phyloP scores from a whole-genome alignment of 2,797 vertebrate species.

The Anguilla anguilla region DNA sequence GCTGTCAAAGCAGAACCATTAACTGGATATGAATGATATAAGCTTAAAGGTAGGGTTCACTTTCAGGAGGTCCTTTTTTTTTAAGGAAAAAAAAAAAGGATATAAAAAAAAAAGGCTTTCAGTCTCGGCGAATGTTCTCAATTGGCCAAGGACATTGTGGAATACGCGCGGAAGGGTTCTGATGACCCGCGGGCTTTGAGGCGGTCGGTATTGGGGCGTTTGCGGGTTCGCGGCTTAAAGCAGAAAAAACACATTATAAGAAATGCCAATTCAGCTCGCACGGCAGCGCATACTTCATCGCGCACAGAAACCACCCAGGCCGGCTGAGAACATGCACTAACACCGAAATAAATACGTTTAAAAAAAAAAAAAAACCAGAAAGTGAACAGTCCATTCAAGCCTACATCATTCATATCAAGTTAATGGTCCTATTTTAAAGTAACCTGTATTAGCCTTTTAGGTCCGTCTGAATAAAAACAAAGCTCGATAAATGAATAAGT shows the following conservation, averaged over 20 bases:
- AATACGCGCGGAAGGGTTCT: no score
- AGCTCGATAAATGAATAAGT: neutral
- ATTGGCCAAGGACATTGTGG: no score
- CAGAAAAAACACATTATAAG: neutral
- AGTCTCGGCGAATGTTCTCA: no score
- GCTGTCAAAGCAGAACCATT: neutral
- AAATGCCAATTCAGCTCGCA: neutral
- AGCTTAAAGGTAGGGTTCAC: no score
- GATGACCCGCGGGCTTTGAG: no score
- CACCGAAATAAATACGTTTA: neutral
- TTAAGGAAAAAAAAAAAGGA: no score
- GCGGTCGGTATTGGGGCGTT: no score
- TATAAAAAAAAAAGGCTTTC: no score
- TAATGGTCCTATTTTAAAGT: neutral
- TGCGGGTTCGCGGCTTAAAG: neutral
- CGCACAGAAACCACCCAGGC: neutral
- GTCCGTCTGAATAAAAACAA: neutral
- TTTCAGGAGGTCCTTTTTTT: no score
- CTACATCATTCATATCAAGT: no score
- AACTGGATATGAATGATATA: no score
- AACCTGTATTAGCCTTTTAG: neutral
- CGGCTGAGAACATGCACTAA: neutral
- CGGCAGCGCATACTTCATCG: neutral
- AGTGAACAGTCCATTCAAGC: neutral
- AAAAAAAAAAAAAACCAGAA: neutral